Percentiles rank a stretch among this genome's conserved stretches.
These are phyloP conservation scores for Calameuta idolon DNA, from an alignment of 2,888 invertebrate species.

Conservation along the genomic window DNA sequence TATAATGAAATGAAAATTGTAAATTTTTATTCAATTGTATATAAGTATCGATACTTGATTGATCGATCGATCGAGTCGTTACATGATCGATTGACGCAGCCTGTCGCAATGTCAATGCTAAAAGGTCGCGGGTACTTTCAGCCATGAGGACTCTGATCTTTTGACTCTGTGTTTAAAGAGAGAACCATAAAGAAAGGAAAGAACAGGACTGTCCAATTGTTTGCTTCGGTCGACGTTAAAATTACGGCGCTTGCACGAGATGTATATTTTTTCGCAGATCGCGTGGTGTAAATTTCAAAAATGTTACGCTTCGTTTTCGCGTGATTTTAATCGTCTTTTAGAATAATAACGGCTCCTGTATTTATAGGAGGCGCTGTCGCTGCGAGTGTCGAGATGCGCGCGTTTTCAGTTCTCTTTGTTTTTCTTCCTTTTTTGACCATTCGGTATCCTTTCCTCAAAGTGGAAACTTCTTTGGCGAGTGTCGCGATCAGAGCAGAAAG, in stretches of 20 bases:
- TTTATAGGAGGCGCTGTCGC: neutral
- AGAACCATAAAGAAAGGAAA: neutral
- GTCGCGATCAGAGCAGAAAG: neutral
- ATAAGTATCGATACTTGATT: conserved; percentile 38
- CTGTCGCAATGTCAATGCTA: neutral
- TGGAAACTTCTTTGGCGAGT: neutral
- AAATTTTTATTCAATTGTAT: conserved; percentile 51
- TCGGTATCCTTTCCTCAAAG: neutral
- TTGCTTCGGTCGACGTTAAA: neutral
- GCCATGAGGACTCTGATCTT: conserved; percentile 22
- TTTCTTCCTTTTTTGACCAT: conserved; percentile 19
- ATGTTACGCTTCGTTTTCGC: neutral
- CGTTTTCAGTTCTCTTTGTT: conserved; percentile 7
- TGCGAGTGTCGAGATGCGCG: neutral
- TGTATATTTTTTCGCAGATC: conserved; percentile 40
- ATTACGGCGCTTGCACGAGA: conserved; percentile 26
- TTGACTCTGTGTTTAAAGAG: neutral
- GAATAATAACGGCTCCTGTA: neutral
- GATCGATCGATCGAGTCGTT: neutral
- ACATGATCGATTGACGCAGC: neutral
- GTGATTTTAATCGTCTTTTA: neutral
- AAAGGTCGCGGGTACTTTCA: conserved; percentile 12
- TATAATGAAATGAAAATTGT: conserved; percentile 27
- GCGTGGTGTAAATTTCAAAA: conserved; percentile 33
- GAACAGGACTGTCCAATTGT: neutral